Evolutionary conservation across 2,797 vertebrate genomes (phyloP).

Genomic region (Propithecus deckenii): DNA sequence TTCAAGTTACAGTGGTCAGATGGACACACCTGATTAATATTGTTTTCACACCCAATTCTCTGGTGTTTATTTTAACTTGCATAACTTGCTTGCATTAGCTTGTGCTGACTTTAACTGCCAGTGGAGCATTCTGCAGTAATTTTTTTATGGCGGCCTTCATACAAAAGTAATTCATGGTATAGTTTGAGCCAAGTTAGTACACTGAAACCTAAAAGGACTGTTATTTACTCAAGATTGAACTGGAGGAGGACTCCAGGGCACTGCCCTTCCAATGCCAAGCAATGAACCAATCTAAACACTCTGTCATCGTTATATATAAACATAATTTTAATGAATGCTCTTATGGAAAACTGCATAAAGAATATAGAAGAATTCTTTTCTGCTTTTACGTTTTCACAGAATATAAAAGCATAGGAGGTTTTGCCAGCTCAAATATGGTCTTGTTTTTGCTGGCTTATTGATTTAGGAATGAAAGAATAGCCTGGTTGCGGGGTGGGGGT

Average conservation of each 20-base stretch:
- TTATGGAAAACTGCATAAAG: slow-evolving; percentile 16
- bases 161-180: slow-evolving; percentile 57
- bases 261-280: slow-evolving; percentile 28
- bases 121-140: slow-evolving; percentile 26
- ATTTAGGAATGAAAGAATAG: slow-evolving; percentile 31
- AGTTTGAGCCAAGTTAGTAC: slow-evolving; percentile 34
- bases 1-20: slow-evolving; percentile 42
- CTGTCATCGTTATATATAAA: not conserved
- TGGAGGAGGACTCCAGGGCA: slow-evolving; percentile 18
- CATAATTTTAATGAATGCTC: not conserved
- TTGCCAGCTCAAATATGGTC: slow-evolving; percentile 1
- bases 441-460: slow-evolving; percentile 57
- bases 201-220: slow-evolving; percentile 45
- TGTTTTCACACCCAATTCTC: slow-evolving; percentile 68
- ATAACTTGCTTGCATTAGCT: slow-evolving; percentile 69
- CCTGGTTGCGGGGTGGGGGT: not conserved
- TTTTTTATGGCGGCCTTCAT: slow-evolving; percentile 30
- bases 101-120: slow-evolving; percentile 45
- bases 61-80: slow-evolving; percentile 73
- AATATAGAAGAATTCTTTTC: slow-evolving; percentile 34
- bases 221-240: slow-evolving; percentile 60
- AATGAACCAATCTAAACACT: slow-evolving; percentile 20
- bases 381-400: not conserved
- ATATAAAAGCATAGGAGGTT: slow-evolving; percentile 4
- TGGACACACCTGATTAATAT: slow-evolving; percentile 60